Percentiles rank a stretch among this genome's conserved stretches.
Evolutionary conservation across 2,113 vertebrate species (phyloP).

Genomic region (Mirounga angustirostris): DNA sequence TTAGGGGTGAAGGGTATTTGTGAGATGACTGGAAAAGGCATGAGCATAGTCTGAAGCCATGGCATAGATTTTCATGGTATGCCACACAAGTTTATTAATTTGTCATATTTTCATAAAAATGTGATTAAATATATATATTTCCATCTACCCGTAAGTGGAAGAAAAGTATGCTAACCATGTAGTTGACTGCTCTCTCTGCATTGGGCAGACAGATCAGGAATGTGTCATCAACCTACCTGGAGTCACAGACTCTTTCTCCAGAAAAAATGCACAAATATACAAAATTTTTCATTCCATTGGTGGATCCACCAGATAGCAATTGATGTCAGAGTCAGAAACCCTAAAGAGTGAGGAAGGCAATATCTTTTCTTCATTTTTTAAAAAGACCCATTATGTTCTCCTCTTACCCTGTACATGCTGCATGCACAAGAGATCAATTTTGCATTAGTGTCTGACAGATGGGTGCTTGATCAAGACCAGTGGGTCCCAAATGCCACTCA

Average conservation of each 20-base stretch:
- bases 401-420: neutral
- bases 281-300: neutral
- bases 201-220: neutral
- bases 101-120: slow-evolving; percentile 28
- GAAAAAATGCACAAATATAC: neutral
- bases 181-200: neutral
- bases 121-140: neutral
- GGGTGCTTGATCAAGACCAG: neutral
- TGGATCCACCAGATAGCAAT: neutral
- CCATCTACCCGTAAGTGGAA: neutral
- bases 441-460: neutral
- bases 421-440: neutral
- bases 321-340: neutral
- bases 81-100: neutral
- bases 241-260: neutral
- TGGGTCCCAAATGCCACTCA: neutral
- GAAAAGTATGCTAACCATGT: neutral
- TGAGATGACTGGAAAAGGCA: neutral
- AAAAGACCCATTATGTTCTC: neutral
- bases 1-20: neutral
- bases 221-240: neutral
- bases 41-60: neutral
- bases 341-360: neutral
- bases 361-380: neutral
- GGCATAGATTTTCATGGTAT: neutral